Evolutionary conservation across 2,888 invertebrate species (phyloP), one percentile per base, ranked within the genome.

Genomic region (Ditylenchus weischeri): DNA sequence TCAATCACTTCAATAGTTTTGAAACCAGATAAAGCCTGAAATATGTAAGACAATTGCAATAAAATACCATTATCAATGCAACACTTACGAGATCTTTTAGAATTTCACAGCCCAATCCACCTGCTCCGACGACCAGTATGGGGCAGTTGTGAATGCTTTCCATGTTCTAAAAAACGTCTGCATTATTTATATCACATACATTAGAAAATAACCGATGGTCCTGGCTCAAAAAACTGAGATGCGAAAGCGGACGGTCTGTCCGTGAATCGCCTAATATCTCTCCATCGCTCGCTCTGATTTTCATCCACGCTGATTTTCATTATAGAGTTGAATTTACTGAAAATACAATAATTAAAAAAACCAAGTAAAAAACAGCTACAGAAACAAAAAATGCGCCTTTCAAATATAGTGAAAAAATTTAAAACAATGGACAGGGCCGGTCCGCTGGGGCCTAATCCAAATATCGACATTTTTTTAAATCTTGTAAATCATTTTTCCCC

Each of bases 101-200:
- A 35, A 99, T 86, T 85, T 99, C 98, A 86, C 98, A 99, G 18
- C 98, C 98, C 57, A 99, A 87, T 1, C 98, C 98, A 47, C 98
- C 98, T 65, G 98, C 96, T 18, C 98, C 96, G 74, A 92, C 89
- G 6, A 92, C 89, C 48, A 96, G 86, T 51, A 98, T 86, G 15
- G 64, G 66, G 43, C 69, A 69, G 21, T 72, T 43, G 13, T 75
- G 75, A 36, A 79, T 64, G 48, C 48, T 51, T 47, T 75, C 66
- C 61, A 79, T 63, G 35, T 79, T 79, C 79, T 78, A 23, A 48
- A 18, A 47, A 50, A 35, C 5, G n/a, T 19, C n/a, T 38, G 18
- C 18, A 51, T 11, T 36, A 43, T 59, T 29, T 29, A 36, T 13
- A 5, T 1, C 7, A 1, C 15, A 59, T 19, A 21, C 19, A 29